Conservation (phyloP, 2,888 invertebrate species). For the Diachrysia chrysitis region DNA sequence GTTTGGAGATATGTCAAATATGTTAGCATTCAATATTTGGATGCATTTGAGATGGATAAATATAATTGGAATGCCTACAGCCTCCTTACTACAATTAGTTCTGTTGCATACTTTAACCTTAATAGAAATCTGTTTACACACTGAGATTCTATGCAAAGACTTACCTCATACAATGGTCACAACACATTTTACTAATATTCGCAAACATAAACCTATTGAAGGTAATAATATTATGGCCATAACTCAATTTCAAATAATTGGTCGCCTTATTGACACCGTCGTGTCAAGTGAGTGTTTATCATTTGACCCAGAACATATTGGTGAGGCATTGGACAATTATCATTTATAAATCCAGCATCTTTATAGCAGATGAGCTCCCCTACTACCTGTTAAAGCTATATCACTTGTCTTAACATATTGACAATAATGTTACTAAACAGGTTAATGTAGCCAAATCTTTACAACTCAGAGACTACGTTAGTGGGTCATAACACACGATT, state of each 20-base stretch:
- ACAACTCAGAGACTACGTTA: neutral
- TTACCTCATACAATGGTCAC: neutral
- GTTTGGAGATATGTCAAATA: conserved; percentile 50
- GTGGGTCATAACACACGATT: conserved; percentile 1
- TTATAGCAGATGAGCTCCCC: neutral
- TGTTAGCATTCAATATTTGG: conserved; percentile 33
- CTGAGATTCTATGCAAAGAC: neutral
- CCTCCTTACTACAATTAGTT: neutral
- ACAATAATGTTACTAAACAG: neutral
- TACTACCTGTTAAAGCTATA: neutral
- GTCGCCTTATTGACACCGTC: no score
- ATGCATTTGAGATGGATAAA: conserved; percentile 26
- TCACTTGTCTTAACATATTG: neutral
- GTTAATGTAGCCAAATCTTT: conserved; percentile 1
- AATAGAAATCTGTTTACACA: neutral
- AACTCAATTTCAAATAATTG: no score
- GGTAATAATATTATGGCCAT: no score
- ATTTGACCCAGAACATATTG: no score
- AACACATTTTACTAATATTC: neutral
- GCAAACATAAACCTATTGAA: no score
- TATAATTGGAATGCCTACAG: conserved; percentile 20
- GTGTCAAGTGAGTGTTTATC: no score
- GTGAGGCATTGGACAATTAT: neutral
- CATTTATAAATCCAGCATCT: neutral
- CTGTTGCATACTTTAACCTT: conserved; percentile 3